These are phyloP conservation scores for Aramus guarauna DNA, from an alignment of 2,113 vertebrate genomes.

Conservation along the genomic window DNA sequence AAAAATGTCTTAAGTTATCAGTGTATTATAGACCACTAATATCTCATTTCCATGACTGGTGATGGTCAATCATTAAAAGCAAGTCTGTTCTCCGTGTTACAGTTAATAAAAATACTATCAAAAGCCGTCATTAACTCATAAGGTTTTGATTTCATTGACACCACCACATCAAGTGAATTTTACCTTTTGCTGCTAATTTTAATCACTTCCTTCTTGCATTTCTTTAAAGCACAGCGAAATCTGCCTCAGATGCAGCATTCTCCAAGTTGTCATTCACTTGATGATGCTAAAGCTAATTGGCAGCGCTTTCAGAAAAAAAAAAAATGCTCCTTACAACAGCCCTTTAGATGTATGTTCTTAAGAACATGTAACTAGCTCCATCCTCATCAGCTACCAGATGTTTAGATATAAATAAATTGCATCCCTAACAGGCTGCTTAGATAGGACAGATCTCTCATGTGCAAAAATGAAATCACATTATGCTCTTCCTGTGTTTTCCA, in stretches of 20 bases:
- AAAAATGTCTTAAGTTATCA: background rate
- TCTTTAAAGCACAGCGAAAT: background rate
- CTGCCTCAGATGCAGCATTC: background rate
- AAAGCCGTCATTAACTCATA: background rate
- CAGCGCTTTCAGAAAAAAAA: background rate
- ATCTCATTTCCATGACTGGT: background rate
- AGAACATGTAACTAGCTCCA: background rate
- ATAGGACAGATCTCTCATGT: background rate
- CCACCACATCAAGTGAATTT: background rate
- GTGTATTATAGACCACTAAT: background rate
- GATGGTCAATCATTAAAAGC: background rate
- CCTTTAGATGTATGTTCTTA: background rate
- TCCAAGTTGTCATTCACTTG: constrained; percentile 13
- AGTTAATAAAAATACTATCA: background rate
- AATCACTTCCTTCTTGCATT: constrained; percentile 44
- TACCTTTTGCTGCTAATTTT: constrained; percentile 29
- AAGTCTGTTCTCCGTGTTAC: background rate
- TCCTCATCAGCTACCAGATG: background rate
- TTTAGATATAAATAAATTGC: background rate
- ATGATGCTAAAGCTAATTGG: constrained; percentile 23
- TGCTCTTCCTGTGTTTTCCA: background rate
- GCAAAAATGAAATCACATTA: background rate
- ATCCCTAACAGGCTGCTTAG: background rate
- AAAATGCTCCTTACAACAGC: background rate
- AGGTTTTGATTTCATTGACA: background rate